phyloP scores from a whole-genome alignment of 2,888 invertebrate genomes.

The Alloplasta piceator region DNA sequence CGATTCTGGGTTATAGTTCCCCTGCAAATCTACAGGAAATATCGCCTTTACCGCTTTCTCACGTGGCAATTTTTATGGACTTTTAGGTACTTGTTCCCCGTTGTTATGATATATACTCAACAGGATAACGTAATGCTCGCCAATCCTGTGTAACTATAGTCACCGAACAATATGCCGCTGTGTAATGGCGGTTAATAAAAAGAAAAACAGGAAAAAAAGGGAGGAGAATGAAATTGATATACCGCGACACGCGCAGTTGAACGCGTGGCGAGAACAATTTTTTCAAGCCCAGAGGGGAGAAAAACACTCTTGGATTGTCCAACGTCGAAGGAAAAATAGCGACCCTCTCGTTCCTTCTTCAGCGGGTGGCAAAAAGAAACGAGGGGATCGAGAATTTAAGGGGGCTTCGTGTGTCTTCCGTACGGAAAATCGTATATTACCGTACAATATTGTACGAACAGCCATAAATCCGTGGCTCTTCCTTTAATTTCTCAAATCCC shows the following conservation, averaged over 20 bases:
- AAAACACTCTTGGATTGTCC: slow-evolving; percentile 14
- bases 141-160: slow-evolving; percentile 17
- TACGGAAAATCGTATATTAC: slow-evolving; percentile 39
- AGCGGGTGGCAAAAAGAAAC: slow-evolving; percentile 37
- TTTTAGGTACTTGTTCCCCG: background rate
- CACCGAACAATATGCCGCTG: slow-evolving; percentile 15
- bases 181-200: slow-evolving; percentile 40
- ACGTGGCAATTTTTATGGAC: slow-evolving; percentile 14
- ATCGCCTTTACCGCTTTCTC: background rate
- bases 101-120: background rate
- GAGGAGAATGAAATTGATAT: slow-evolving; percentile 26
- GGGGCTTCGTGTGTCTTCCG: slow-evolving; percentile 32
- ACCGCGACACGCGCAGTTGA: slow-evolving; percentile 53
- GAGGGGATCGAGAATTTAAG: slow-evolving; percentile 21
- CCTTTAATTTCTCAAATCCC: background rate
- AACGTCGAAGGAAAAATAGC: slow-evolving; percentile 30
- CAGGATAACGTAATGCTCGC: background rate
- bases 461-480: slow-evolving; percentile 6
- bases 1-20: background rate
- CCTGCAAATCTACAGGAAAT: background rate
- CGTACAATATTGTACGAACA: slow-evolving; percentile 14
- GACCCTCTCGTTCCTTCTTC: slow-evolving; percentile 11
- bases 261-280: slow-evolving; percentile 45
- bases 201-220: slow-evolving; percentile 7
- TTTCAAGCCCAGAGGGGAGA: background rate